Evolutionary conservation across 2,888 invertebrate genomes (phyloP).

Genomic region (Marasmarcha lunaedactyla): DNA sequence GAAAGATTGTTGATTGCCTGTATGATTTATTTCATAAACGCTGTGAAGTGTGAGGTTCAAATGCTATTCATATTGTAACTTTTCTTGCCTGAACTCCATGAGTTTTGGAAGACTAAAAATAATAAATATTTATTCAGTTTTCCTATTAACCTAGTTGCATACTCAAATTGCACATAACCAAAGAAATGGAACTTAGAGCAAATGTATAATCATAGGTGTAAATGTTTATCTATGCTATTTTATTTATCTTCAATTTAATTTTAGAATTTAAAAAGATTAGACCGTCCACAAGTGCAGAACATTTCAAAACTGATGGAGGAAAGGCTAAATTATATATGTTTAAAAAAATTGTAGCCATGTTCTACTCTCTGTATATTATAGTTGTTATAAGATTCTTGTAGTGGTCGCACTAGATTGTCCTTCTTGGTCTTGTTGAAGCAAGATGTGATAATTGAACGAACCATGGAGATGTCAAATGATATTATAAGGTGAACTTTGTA

Average conservation of each 20-base stretch:
- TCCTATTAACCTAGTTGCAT: not conserved
- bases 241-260: no score
- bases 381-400: conserved; percentile 46
- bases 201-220: not conserved
- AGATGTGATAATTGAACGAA: conserved; percentile 29
- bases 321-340: not conserved
- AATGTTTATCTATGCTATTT: no score
- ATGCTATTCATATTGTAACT: conserved; percentile 4
- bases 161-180: not conserved
- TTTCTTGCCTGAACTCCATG: conserved; percentile 5
- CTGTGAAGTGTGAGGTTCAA: not conserved
- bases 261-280: not conserved
- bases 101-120: conserved; percentile 2
- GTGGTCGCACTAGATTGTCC: conserved; percentile 48
- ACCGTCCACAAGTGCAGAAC: not conserved
- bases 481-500: conserved; percentile 36
- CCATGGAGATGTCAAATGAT: conserved; percentile 28
- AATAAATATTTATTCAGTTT: conserved; percentile 16
- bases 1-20: not conserved
- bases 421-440: conserved; percentile 35
- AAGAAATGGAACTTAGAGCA: not conserved
- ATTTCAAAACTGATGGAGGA: not conserved
- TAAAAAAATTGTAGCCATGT: conserved; percentile 29
- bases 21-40: not conserved
- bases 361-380: conserved; percentile 48